A percentile compares a stretch with the other conserved stretches of the same genome.
These are phyloP conservation scores for Myripristis murdjan DNA, from an alignment of 2,797 vertebrate genomes.

Conservation along the genomic window DNA sequence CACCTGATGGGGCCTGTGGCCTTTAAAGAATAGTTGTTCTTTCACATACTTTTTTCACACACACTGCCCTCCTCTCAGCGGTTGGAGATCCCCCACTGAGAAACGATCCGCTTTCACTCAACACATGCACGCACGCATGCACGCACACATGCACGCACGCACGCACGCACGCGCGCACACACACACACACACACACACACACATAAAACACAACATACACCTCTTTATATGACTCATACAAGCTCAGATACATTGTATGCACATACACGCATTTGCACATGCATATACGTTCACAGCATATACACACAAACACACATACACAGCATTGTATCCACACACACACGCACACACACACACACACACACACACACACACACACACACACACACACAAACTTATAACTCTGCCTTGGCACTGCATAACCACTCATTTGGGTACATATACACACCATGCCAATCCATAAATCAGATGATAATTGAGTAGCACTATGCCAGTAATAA, in stretches of 20 bases:
- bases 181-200: slow-evolving; percentile 1
- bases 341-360: slow-evolving; percentile 32
- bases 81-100: slow-evolving; percentile 1
- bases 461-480: slow-evolving; percentile 87
- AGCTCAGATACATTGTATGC: background rate
- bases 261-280: too few species aligned
- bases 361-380: slow-evolving; percentile 11
- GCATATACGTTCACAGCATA: too few species aligned
- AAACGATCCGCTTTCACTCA: slow-evolving; percentile 22
- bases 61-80: slow-evolving; percentile 6
- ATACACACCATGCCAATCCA: slow-evolving; percentile 79
- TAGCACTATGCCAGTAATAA: slow-evolving; percentile 80
- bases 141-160: too few species aligned
- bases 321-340: too few species aligned
- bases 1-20: slow-evolving; percentile 37
- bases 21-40: slow-evolving; percentile 14
- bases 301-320: too few species aligned
- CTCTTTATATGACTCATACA: slow-evolving; percentile 14
- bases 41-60: slow-evolving; percentile 23
- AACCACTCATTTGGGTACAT: slow-evolving; percentile 72
- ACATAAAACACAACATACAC: slow-evolving; percentile 1
- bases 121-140: background rate
- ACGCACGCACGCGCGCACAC: too few species aligned
- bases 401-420: slow-evolving; percentile 59
- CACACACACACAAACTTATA: slow-evolving; percentile 38